Percentiles rank a stretch among this genome's conserved stretches.
Conservation (phyloP, 92 coral and sea anemone genomes). For the Hydrozoanthus gracilis region DNA sequence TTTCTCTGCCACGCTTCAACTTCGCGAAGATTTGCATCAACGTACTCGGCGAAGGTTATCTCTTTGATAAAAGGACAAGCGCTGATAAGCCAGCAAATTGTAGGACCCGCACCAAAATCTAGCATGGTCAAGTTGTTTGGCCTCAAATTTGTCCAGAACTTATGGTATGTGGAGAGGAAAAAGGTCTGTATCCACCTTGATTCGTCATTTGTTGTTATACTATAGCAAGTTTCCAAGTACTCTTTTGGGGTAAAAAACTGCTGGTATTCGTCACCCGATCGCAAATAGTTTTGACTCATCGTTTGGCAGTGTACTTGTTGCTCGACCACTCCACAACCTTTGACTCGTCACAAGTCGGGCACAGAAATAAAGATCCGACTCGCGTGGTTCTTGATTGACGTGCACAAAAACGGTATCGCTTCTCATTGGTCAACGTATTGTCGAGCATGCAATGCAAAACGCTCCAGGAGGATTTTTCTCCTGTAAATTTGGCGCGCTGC, state of each 20-base stretch:
- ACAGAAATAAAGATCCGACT: no score
- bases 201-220: neutral
- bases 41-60: constrained; percentile 69
- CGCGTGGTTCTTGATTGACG: no score
- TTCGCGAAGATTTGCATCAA: constrained; percentile 57
- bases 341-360: no score
- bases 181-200: neutral
- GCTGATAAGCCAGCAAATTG: constrained; percentile 50
- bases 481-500: no score
- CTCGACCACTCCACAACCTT: no score
- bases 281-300: no score
- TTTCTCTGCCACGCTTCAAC: constrained; percentile 58
- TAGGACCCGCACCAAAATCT: constrained; percentile 67
- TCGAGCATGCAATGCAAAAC: no score
- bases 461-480: no score
- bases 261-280: neutral
- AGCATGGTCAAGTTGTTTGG: constrained; percentile 29
- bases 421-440: no score
- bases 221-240: neutral
- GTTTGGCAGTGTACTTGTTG: no score
- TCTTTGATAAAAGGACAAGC: constrained; percentile 62
- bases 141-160: constrained; percentile 29
- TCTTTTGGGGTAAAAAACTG: neutral
- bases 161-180: neutral
- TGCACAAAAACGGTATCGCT: no score